Evolutionary conservation across 2,113 vertebrate genomes (phyloP).

Genomic region (Phyllopteryx taeniolatus): DNA sequence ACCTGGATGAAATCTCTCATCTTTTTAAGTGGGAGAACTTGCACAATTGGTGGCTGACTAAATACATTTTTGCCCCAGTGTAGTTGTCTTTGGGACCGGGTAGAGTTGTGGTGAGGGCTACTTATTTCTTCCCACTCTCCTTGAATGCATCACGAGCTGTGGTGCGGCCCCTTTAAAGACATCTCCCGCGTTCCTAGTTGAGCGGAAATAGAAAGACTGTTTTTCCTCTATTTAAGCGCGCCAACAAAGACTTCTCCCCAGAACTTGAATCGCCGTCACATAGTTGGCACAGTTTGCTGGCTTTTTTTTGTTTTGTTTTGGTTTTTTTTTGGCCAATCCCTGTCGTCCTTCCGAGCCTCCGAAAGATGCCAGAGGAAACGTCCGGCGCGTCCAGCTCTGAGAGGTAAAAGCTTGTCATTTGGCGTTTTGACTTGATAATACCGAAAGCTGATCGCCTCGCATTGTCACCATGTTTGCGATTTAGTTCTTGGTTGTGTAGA

Average conservation of each 20-base stretch:
- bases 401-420: conserved; percentile 55
- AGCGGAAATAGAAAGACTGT: conserved; percentile 67
- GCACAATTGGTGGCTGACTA: too few species aligned
- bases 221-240: conserved; percentile 78
- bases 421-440: conserved; percentile 14
- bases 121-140: neutral
- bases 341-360: neutral
- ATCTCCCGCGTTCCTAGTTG: conserved; percentile 71
- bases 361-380: conserved; percentile 72
- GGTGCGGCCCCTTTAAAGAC: conserved; percentile 68
- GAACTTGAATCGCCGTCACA: neutral
- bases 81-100: too few species aligned
- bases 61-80: too few species aligned
- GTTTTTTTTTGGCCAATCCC: neutral
- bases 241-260: conserved; percentile 59
- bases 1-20: too few species aligned
- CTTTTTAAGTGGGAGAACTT: too few species aligned
- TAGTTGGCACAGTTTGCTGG: too few species aligned
- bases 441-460: neutral
- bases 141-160: neutral
- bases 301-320: too few species aligned
- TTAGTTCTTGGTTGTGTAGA: rapidly evolving
- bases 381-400: conserved; percentile 49
- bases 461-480: rapidly evolving
- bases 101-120: neutral